These are phyloP conservation scores for Leptinotarsa rubiginosa DNA, from an alignment of 2,888 invertebrate genomes.

Conservation along the genomic window DNA sequence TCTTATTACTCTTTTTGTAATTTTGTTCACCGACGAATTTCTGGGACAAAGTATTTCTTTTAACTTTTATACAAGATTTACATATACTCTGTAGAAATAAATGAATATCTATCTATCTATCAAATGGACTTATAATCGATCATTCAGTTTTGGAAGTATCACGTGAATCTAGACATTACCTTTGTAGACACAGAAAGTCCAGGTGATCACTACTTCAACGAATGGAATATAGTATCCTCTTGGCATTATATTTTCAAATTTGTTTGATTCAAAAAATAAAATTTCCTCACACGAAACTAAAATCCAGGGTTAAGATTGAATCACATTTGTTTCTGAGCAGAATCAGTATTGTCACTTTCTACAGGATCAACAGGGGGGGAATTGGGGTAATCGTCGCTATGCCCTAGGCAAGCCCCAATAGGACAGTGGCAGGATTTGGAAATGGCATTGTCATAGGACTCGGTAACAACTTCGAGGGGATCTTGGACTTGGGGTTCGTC, in stretches of 20 bases:
- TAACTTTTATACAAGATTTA: too few relatives aligned
- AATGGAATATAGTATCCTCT: too few relatives aligned
- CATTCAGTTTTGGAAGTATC: too few relatives aligned
- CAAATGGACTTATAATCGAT: too few relatives aligned
- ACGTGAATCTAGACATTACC: too few relatives aligned
- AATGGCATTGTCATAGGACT: constrained; percentile 40
- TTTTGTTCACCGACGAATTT: too few relatives aligned
- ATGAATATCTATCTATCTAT: too few relatives aligned
- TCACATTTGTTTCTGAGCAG: neutral
- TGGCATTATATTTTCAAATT: neutral
- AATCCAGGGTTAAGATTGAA: constrained; percentile 7
- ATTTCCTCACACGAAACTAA: neutral
- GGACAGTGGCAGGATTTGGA: constrained; percentile 56
- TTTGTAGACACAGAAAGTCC: too few relatives aligned
- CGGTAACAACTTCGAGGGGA: constrained; percentile 28
- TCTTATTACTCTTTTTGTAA: too few relatives aligned
- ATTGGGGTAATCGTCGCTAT: constrained; percentile 9
- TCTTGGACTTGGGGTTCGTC: constrained; percentile 22
- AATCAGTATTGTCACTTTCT: neutral
- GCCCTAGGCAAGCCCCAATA: constrained; percentile 54
- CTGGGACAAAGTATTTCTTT: too few relatives aligned
- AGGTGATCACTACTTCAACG: too few relatives aligned
- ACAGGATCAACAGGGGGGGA: neutral
- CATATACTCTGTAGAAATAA: too few relatives aligned
- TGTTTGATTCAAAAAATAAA: neutral